phyloP scores from a whole-genome alignment of 2,797 vertebrate genomes.

The Micromesistius poutassou region DNA sequence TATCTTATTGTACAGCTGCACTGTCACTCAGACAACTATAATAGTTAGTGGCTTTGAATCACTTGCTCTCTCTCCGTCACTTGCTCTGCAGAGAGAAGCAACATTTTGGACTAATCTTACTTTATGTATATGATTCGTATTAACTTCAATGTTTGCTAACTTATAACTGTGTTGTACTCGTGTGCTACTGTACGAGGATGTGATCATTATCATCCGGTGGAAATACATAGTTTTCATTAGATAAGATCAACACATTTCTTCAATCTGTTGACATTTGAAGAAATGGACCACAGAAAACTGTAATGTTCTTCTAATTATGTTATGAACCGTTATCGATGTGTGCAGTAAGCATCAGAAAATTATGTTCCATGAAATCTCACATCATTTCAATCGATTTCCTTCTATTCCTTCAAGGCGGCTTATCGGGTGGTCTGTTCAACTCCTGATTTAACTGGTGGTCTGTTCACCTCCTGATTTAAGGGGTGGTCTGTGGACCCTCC shows the following conservation, averaged over 20 bases:
- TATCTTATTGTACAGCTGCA: constrained; percentile 7
- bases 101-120: constrained; percentile 23
- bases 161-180: constrained; percentile 14
- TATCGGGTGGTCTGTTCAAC: neutral
- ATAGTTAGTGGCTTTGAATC: constrained; percentile 6
- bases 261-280: neutral
- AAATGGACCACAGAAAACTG: neutral
- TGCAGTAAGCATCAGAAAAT: neutral
- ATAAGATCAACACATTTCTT: constrained; percentile 11
- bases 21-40: constrained; percentile 10
- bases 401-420: neutral
- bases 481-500: too few species aligned
- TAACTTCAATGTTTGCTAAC: constrained; percentile 38
- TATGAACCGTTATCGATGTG: neutral
- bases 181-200: constrained; percentile 5
- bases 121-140: constrained; percentile 59
- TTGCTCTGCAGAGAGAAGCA: too few species aligned
- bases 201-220: constrained; percentile 16
- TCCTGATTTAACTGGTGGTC: too few species aligned
- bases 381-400: neutral
- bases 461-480: too few species aligned
- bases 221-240: constrained; percentile 23
- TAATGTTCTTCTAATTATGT: neutral
- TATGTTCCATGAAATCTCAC: neutral
- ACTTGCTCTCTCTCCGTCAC: too few species aligned